Percentiles rank a stretch among this genome's conserved stretches.
Evolutionary conservation across 2,113 vertebrate genomes (phyloP).

Genomic region (Takifugu flavidus): DNA sequence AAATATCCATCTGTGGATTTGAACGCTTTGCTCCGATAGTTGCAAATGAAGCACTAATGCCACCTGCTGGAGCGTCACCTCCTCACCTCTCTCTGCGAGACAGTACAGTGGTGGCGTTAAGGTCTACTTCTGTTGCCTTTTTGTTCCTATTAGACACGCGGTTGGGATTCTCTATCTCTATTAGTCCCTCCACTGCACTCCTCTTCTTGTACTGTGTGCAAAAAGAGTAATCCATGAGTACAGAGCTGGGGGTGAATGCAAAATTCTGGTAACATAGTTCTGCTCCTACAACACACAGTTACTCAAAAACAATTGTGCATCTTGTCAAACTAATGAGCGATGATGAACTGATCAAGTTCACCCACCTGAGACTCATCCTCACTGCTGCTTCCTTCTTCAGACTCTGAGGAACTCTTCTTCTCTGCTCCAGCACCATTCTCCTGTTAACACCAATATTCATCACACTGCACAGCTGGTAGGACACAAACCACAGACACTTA

Average conservation of each 20-base stretch:
- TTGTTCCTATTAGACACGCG: slow-evolving; percentile 77
- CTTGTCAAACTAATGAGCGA: too few species aligned
- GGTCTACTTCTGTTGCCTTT: slow-evolving; percentile 74
- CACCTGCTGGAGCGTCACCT: not conserved
- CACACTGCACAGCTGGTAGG: not conserved
- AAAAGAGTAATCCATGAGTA: not conserved
- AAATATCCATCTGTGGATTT: not conserved
- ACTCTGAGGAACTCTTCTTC: slow-evolving; percentile 56
- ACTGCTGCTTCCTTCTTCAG: slow-evolving; percentile 78
- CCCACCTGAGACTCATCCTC: slow-evolving; percentile 73
- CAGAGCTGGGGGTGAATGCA: not conserved
- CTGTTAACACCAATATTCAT: slow-evolving; percentile 39
- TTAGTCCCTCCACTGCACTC: slow-evolving; percentile 77
- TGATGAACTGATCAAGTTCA: not conserved
- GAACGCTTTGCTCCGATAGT: not conserved
- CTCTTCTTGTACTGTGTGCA: slow-evolving; percentile 62
- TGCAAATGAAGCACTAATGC: not conserved
- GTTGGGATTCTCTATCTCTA: slow-evolving; percentile 82
- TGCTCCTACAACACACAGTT: too few species aligned
- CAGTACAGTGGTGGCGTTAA: slow-evolving; percentile 70
- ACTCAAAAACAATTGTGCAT: too few species aligned
- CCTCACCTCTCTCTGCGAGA: slow-evolving; percentile 76
- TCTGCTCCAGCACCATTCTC: slow-evolving; percentile 67
- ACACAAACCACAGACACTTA: slow-evolving; percentile 27
- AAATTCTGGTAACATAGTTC: too few species aligned